Conservation (phyloP, 2,888 invertebrate species). For the Cheilosia soror region DNA sequence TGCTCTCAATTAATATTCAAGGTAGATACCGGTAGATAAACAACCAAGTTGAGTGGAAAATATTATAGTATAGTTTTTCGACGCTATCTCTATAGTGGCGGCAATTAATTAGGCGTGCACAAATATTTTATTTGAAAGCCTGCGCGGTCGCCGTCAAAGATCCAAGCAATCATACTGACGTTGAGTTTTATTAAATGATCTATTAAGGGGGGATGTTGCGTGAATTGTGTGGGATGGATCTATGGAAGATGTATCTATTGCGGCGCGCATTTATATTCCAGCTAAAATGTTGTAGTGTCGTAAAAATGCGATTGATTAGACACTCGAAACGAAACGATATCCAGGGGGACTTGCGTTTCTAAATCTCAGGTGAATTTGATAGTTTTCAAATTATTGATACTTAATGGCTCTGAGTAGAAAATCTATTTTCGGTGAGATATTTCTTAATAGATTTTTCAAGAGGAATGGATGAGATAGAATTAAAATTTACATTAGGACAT, state of each 20-base stretch:
- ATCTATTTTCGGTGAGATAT: constrained; percentile 48
- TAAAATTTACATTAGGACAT: not conserved
- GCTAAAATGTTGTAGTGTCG: constrained; percentile 56
- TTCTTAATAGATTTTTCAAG: constrained; percentile 46
- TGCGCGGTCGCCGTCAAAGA: not conserved
- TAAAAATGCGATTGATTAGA: constrained; percentile 68
- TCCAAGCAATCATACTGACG: constrained; percentile 61
- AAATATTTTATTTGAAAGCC: constrained; percentile 11
- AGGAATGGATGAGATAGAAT: constrained; percentile 1
- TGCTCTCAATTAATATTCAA: constrained; percentile 64
- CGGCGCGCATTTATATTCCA: constrained; percentile 20
- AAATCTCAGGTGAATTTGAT: constrained; percentile 73
- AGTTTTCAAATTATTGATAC: constrained; percentile 19
- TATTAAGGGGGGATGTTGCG: constrained; percentile 60
- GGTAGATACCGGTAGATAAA: constrained; percentile 43
- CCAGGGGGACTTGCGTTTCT: constrained; percentile 41
- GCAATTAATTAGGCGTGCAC: constrained; percentile 60
- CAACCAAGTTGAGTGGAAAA: not conserved
- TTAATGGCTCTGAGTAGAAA: not conserved
- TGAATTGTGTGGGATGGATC: constrained; percentile 54
- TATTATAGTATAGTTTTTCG: not conserved
- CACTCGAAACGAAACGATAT: constrained; percentile 13
- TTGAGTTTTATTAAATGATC: constrained; percentile 73
- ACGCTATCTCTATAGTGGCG: not conserved
- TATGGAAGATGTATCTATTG: constrained; percentile 32